Evolutionary conservation across 2,797 vertebrate species (phyloP), one percentile per base, ranked within the genome.

Genomic region (Naso thynnoides): DNA sequence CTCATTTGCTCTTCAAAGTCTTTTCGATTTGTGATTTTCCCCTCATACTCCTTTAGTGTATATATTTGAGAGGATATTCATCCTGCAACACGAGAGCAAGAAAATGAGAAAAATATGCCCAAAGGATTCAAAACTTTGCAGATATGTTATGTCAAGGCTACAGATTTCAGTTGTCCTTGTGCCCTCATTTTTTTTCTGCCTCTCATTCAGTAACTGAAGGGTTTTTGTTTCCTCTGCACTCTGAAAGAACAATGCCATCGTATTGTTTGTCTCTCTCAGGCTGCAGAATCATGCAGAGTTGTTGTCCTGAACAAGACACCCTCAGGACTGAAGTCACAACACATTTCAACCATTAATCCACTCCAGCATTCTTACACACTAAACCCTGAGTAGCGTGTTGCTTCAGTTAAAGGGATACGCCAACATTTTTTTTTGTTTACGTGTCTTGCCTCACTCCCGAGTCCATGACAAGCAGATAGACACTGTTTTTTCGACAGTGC

Each of bases 221-320:
- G 13, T 13, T 44, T 61, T 55, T 60, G 42, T 60, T 65, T 55
- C 6, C 27, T 27, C 6, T n/a, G 29, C 5, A 2, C 15, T 39
- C 44, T 31, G 19, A 24, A 16, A 56, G 19, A 57, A 53, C 67
- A 76, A 47, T 26, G 3, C 10, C 6, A 15, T 9, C 6, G 27
- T 26, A 24, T 65, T 60, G 48, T 62, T 67, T 5, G 10, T n/a
- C n/a, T n/a, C n/a, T n/a, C n/a, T n/a, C n/a, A 18, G 53, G 23
- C 45, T 44, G 13, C 21, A 42, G 18, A 33, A 26, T 15, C 2
- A 0, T 44, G 24, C 16, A 31, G 23, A 26, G 10, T 19, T 3
- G 10, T 38, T 50, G 18, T 44, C 3, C 16, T 36, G 5, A 14
- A 26, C 5, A 48, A 16, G 33, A 41, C 15, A 8, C 45, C 16